Evolutionary conservation across 2,113 vertebrate species (phyloP), one percentile per base, ranked within the genome.

Genomic region (Rhinichthys klamathensis): DNA sequence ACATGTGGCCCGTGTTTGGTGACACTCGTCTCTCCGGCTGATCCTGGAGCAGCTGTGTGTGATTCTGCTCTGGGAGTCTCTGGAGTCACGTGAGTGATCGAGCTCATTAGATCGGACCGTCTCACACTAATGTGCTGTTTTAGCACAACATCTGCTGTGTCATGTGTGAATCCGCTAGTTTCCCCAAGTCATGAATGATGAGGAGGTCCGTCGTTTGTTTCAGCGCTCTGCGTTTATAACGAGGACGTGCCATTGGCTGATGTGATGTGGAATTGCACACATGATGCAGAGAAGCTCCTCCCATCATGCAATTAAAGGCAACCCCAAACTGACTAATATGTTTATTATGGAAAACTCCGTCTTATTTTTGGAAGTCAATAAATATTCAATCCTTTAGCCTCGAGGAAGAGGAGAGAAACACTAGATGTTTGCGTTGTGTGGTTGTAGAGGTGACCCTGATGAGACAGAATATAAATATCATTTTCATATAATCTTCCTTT

Each of bases 91-190:
- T 76, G 74, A 76, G 46, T 76, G 74, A 76, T 76, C 23, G 49
- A 76, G 51, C 49, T 77, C 74, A 35, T 77, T 77, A 56, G 18
- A 21, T 54, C 9, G 25, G 30, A 35, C 74, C 3, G 51, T 56
- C 74, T 77, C 75, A n/a, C 75, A 77, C 51, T 77, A 77, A 77
- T 58, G 75, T 56, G 30, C 30, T 8, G 75, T 30, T 77, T 77
- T 54, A 35, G 75, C 27, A 54, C 3, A 54, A 76, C 74, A 76
- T 76, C 49, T 76, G 74, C 49, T 58, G 75, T 54, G 49, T 58
- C 67, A 23, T n/a, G 27, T 13, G 13, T 3, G 2, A 56, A 56
- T 58, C 51, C 75, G 35, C 30, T 3, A 30, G 27, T 32, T 35
- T 16, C 2, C 23, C 6, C 12, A 30, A 74, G 72, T 18, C 27